A percentile compares a stretch with the other conserved stretches of the same genome.
phyloP scores from a whole-genome alignment of 1,140 invertebrate species.

The Oryzaephilus surinamensis region DNA sequence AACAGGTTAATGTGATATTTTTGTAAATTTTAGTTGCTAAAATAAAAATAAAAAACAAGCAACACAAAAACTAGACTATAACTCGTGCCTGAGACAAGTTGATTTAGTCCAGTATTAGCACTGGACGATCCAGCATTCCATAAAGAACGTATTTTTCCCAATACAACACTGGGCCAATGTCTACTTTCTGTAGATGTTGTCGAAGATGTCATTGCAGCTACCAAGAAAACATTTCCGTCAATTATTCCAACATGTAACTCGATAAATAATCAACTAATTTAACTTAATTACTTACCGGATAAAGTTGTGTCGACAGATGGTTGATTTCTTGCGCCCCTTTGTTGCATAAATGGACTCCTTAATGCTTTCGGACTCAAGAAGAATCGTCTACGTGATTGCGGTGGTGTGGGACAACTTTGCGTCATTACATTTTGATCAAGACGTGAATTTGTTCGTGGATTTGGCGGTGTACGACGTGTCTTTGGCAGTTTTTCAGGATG shows the following conservation, averaged over 20 bases:
- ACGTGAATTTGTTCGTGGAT: conserved; percentile 35
- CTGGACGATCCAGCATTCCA: conserved; percentile 65
- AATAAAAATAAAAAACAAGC: conserved; percentile 9
- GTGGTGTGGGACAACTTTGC: conserved; percentile 65
- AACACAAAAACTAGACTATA: conserved; percentile 20
- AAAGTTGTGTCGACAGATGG: conserved; percentile 40
- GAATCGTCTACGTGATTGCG: conserved; percentile 66
- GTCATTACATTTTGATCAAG: conserved; percentile 39
- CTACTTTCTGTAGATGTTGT: conserved; percentile 46
- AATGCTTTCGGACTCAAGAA: conserved; percentile 67
- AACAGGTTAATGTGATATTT: conserved; percentile 10
- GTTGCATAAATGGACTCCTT: conserved; percentile 54
- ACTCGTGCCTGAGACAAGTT: conserved; percentile 52
- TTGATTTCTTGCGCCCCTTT: conserved; percentile 31
- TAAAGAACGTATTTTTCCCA: conserved; percentile 76
- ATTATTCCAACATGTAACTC: too few species aligned
- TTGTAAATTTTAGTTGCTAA: conserved; percentile 7
- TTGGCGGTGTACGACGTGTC: conserved; percentile 39
- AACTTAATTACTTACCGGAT: conserved; percentile 48
- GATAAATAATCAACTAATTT: too few species aligned
- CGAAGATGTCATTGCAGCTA: conserved; percentile 36
- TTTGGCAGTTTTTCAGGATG: conserved; percentile 40
- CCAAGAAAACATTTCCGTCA: background rate
- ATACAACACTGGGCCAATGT: conserved; percentile 63
- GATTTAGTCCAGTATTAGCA: conserved; percentile 61